phyloP scores from a whole-genome alignment of 2,797 vertebrate genomes.

The Dromococcyx pavoninus region DNA sequence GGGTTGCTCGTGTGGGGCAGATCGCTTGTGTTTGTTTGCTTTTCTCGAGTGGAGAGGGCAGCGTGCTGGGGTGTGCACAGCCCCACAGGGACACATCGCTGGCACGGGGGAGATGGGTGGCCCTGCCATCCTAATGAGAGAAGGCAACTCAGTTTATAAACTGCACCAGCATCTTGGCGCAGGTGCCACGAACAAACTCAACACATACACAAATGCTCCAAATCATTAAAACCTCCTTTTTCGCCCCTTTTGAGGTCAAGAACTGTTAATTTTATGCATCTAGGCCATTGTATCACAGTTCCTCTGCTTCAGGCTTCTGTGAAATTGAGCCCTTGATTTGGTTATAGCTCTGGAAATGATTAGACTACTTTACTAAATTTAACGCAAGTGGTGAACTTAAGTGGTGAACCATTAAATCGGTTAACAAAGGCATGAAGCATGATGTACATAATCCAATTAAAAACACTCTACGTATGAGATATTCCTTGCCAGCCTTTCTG shows the following conservation, averaged over 20 bases:
- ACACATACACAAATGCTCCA: rapidly evolving
- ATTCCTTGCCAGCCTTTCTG: not conserved
- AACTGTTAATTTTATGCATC: not conserved
- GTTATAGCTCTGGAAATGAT: slow-evolving; percentile 55
- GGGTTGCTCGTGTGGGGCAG: not conserved
- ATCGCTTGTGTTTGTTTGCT: rapidly evolving
- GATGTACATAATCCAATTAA: slow-evolving; percentile 57
- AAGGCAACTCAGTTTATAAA: not conserved
- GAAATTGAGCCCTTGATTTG: slow-evolving; percentile 30
- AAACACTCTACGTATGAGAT: not conserved
- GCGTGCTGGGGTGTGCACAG: rapidly evolving
- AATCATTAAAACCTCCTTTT: not conserved
- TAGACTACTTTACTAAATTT: slow-evolving; percentile 37
- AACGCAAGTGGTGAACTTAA: slow-evolving; percentile 23
- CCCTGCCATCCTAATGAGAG: not conserved
- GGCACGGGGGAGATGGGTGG: not conserved
- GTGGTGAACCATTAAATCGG: slow-evolving; percentile 59
- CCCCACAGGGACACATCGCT: rapidly evolving
- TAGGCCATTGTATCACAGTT: not conserved
- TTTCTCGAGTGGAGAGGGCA: not conserved
- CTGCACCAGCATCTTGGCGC: rapidly evolving
- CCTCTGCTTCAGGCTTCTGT: slow-evolving; percentile 34
- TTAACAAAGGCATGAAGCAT: slow-evolving; percentile 39
- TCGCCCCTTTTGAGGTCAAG: not conserved
- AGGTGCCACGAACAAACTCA: not conserved